A percentile compares a stretch with the other conserved stretches of the same genome.
Evolutionary conservation across 2,797 vertebrate species (phyloP).

Genomic region (Psittacula echo): DNA sequence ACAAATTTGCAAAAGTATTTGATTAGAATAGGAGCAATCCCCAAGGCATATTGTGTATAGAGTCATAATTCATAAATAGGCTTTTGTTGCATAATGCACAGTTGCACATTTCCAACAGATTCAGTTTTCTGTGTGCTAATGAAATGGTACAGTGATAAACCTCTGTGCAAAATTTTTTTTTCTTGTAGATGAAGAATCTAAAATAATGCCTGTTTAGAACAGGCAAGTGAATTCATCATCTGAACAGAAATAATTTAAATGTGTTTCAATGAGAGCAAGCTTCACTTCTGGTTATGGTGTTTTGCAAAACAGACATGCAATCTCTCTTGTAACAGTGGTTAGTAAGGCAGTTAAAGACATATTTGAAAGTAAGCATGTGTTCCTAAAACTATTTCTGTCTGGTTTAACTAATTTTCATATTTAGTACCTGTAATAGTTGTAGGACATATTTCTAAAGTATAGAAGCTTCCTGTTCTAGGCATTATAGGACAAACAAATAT

Average conservation of each 20-base stretch:
- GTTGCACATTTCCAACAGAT: neutral
- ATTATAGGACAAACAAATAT: neutral
- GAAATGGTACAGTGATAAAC: conserved; percentile 26
- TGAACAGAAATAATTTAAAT: conserved; percentile 38
- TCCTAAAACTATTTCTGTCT: conserved; percentile 16
- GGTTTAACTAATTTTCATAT: neutral
- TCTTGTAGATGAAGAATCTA: conserved; percentile 10
- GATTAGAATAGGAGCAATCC: conserved; percentile 1
- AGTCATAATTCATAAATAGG: conserved; percentile 1
- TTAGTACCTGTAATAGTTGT: neutral
- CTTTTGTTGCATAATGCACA: neutral
- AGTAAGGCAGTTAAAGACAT: neutral
- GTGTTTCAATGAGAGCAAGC: conserved; percentile 4
- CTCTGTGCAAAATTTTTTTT: conserved; percentile 30
- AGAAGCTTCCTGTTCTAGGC: neutral
- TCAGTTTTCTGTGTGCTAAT: conserved; percentile 19
- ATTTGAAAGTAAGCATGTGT: conserved; percentile 8
- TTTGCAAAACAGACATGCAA: neutral
- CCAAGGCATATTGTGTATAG: neutral
- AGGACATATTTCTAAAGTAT: neutral
- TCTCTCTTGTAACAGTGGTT: neutral
- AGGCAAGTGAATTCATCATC: conserved; percentile 31
- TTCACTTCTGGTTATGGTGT: conserved; percentile 28
- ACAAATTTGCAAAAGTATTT: conserved; percentile 20
- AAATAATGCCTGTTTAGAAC: conserved; percentile 35